Percentiles rank a stretch among this genome's conserved stretches.
phyloP scores from a whole-genome alignment of 1,140 invertebrate genomes.

The Drosophila orena region DNA sequence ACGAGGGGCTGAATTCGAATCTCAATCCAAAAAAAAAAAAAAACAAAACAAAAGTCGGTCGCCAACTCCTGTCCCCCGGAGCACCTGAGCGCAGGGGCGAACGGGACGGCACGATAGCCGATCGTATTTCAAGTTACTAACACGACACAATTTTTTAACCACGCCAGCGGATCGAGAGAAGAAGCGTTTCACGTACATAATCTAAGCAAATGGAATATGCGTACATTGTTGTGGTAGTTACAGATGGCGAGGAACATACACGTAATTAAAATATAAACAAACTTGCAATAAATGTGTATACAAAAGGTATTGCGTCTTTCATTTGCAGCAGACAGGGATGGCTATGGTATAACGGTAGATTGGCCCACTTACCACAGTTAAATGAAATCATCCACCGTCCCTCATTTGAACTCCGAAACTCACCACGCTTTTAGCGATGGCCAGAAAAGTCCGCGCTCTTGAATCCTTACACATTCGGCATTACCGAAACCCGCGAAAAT shows the following conservation, averaged over 20 bases:
- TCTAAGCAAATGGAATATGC: slow-evolving; percentile 61
- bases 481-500: not conserved
- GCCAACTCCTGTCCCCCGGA: slow-evolving; percentile 18
- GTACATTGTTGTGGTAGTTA: slow-evolving; percentile 83
- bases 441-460: no score
- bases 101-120: slow-evolving; percentile 8
- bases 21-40: slow-evolving; percentile 8
- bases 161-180: slow-evolving; percentile 33
- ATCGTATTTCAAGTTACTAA: slow-evolving; percentile 58
- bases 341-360: not conserved
- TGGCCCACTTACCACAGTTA: not conserved
- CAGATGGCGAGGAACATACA: slow-evolving; percentile 65
- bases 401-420: not conserved
- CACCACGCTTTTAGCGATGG: not conserved
- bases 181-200: slow-evolving; percentile 54
- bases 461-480: not conserved
- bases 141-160: slow-evolving; percentile 54
- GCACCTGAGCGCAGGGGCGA: slow-evolving; percentile 21
- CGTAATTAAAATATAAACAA: slow-evolving; percentile 77
- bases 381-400: not conserved
- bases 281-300: slow-evolving; percentile 83
- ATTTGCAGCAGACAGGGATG: not conserved
- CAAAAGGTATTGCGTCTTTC: slow-evolving; percentile 32
- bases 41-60: slow-evolving; percentile 13
- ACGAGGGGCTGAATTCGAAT: slow-evolving; percentile 20